Evolutionary conservation across 2,797 vertebrate genomes (phyloP).

Genomic region (Hylomyscus alleni): DNA sequence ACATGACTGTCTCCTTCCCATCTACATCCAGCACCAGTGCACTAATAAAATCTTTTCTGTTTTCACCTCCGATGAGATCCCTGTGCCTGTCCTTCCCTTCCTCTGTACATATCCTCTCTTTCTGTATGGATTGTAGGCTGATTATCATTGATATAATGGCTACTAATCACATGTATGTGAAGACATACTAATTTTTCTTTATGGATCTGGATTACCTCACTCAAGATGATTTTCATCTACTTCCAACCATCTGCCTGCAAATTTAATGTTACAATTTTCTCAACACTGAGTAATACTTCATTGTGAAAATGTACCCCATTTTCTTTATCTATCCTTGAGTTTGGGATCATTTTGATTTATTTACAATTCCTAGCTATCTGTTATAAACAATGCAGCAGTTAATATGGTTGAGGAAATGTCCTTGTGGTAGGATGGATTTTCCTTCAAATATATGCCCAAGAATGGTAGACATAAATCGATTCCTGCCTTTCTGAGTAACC

Average conservation of each 20-base stretch:
- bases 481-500: background rate
- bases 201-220: background rate
- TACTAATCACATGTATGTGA: background rate
- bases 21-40: background rate
- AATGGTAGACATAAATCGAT: background rate
- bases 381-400: background rate
- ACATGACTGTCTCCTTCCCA: background rate
- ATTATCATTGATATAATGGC: background rate
- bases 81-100: background rate
- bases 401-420: background rate
- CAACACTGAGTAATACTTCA: background rate
- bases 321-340: background rate
- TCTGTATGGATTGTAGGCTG: background rate
- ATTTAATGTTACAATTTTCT: background rate
- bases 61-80: too few relatives aligned
- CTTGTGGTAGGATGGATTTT: background rate
- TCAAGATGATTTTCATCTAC: background rate
- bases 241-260: background rate
- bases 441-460: background rate
- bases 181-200: background rate
- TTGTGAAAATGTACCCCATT: background rate
- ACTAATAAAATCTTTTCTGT: background rate
- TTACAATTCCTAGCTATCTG: background rate
- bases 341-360: background rate
- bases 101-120: background rate